Evolutionary conservation across 2,113 vertebrate species (phyloP), one percentile per base, ranked within the genome.

Genomic region (Chaetodon auriga): DNA sequence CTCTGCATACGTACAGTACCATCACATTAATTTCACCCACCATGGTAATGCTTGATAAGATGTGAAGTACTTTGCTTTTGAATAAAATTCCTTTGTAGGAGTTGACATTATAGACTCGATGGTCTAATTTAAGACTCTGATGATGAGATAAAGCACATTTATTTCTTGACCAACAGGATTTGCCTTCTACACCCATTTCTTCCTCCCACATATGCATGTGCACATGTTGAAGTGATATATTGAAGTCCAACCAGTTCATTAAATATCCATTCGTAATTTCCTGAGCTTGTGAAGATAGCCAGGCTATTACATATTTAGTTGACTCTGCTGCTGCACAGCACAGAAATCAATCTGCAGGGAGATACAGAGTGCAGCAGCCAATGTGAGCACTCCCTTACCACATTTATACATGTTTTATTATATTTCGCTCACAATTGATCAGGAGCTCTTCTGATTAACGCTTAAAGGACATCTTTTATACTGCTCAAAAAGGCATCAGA

Each of bases 181-280:
- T 78, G 58, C 51, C 60, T 49, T 80, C 65, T 18, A 36, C 70
- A 54, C 63, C 58, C 55, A 76, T 77, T 80, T 75, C 57, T 75
- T 66, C 74, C 89, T 84, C 81, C 49, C 69, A 89, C 81, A 78
- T 43, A 68, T 46, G 73, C 36, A 68, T 49, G 73, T 84, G 72
- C 74, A 71, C 48, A 61, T 76, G 75, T 60, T 49, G 21, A 77
- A 80, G 80, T 92, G 84, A 90, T 89, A 68, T 85, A 90, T 87
- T 41, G 64, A 80, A 85, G 70, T 65, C 81, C 79, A 75, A 83
- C 69, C 63, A 84, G 76, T 91, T 92, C 90, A 94, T 93, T 91
- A 94, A 91, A 91, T 87, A 90, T 92, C 92, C 81, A 92, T 90
- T 89, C 5, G 83, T 88, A 82, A 92, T 92, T 92, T 92, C 84